phyloP scores from a whole-genome alignment of 2,113 vertebrate genomes.

The Engraulis encrasicolus region DNA sequence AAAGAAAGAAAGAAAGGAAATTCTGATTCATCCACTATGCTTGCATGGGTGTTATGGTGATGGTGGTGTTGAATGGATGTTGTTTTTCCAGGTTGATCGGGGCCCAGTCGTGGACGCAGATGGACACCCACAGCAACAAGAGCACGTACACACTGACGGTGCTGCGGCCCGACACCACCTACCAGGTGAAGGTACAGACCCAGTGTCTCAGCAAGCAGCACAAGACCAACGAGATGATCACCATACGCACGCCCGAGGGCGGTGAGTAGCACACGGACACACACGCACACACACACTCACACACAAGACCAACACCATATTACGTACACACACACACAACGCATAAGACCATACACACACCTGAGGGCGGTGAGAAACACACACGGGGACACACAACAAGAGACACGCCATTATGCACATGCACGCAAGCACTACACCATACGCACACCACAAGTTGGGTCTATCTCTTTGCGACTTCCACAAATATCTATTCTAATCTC shows the following conservation, averaged over 20 bases:
- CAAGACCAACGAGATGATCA: conserved; percentile 89
- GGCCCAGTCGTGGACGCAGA: conserved; percentile 82
- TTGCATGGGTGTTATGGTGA: too few relatives aligned
- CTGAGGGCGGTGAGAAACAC: conserved; percentile 91
- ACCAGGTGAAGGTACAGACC: conserved; percentile 93
- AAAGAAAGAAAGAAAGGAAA: too few relatives aligned
- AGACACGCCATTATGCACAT: too few relatives aligned
- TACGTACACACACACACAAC: background rate
- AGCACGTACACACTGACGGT: conserved; percentile 83
- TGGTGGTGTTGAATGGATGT: too few relatives aligned
- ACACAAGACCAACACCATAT: too few relatives aligned
- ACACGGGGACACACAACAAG: too few relatives aligned
- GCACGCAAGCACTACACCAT: too few relatives aligned
- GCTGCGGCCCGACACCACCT: conserved; percentile 90
- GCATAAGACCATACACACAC: conserved; percentile 86
- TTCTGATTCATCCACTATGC: too few relatives aligned
- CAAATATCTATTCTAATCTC: too few relatives aligned
- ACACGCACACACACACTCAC: background rate
- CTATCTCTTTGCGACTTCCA: too few relatives aligned
- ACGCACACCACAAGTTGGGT: too few relatives aligned
- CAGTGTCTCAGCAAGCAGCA: conserved; percentile 89
- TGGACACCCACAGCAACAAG: conserved; percentile 96
- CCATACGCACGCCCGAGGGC: conserved; percentile 88
- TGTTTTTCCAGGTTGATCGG: conserved; percentile 82
- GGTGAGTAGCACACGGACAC: conserved; percentile 75